Conservation (phyloP, 2,888 invertebrate genomes). For the Tuberolachnus salignus region DNA sequence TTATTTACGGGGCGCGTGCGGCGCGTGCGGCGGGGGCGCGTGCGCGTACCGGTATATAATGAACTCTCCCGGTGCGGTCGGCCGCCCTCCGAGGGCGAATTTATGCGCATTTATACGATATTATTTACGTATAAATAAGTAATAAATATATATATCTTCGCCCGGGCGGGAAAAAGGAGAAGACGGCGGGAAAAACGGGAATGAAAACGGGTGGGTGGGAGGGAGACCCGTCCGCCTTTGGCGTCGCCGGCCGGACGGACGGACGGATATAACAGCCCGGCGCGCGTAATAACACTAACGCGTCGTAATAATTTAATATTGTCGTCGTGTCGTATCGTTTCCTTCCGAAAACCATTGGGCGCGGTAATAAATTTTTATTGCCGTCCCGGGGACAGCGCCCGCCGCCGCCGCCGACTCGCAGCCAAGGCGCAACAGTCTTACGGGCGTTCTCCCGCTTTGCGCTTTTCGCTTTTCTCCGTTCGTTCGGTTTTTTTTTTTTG, state of each 20-base stretch:
- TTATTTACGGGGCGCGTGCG: neutral
- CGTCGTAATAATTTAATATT: neutral
- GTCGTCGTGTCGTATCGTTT: slow-evolving; percentile 23
- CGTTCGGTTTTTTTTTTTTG: neutral
- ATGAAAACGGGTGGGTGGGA: slow-evolving; percentile 11
- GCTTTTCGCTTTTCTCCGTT: too few relatives aligned
- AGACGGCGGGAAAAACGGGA: neutral
- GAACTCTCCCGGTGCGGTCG: neutral
- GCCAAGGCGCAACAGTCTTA: slow-evolving; percentile 2
- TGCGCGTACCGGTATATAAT: neutral
- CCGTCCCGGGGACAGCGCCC: neutral
- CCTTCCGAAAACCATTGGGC: slow-evolving; percentile 43
- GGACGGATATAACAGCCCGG: too few relatives aligned
- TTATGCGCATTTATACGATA: neutral
- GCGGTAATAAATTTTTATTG: neutral
- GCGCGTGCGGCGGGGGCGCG: neutral
- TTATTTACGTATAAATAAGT: neutral
- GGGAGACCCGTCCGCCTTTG: neutral
- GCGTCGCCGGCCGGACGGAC: too few relatives aligned
- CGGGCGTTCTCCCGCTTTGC: too few relatives aligned
- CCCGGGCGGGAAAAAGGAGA: too few relatives aligned
- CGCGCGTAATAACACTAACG: neutral
- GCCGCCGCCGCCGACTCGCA: neutral
- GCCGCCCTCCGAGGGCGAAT: neutral
- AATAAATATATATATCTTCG: too few relatives aligned